phyloP scores from a whole-genome alignment of 2,888 invertebrate genomes.

The Conomelus anceps region DNA sequence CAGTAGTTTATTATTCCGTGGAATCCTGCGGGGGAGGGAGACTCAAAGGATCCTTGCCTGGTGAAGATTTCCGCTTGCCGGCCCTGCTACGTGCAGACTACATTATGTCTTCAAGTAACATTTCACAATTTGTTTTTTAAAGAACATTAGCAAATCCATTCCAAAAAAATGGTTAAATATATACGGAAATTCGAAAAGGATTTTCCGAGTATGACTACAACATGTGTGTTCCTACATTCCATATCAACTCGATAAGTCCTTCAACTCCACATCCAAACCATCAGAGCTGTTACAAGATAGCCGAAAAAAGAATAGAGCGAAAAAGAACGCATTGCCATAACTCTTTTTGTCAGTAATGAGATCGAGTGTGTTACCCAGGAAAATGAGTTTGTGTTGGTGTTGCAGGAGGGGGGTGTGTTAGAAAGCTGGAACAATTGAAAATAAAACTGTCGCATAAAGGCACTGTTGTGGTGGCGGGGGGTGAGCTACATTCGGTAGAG shows the following conservation, averaged over 20 bases:
- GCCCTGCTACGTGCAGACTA: too few relatives aligned
- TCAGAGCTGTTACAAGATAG: neutral
- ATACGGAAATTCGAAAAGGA: neutral
- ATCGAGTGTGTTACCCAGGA: neutral
- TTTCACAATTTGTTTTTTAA: too few relatives aligned
- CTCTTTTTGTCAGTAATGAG: neutral
- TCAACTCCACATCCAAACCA: neutral
- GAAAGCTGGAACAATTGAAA: neutral
- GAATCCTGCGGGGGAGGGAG: too few relatives aligned
- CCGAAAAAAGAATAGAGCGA: neutral
- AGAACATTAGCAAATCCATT: too few relatives aligned
- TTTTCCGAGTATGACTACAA: neutral
- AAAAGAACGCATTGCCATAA: neutral
- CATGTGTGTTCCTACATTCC: neutral
- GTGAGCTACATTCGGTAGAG: neutral
- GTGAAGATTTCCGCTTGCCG: too few relatives aligned
- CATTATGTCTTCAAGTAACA: too few relatives aligned
- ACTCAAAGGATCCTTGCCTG: too few relatives aligned
- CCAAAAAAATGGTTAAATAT: too few relatives aligned
- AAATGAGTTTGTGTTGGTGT: too few relatives aligned
- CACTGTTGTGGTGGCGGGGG: too few relatives aligned
- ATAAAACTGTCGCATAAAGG: neutral
- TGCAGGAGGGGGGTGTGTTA: neutral
- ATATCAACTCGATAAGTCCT: too few relatives aligned
- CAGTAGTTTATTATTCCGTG: too few relatives aligned